Percentiles rank a stretch among this genome's conserved stretches.
These are phyloP conservation scores for Phyllotreta cruciferae DNA, from an alignment of 2,888 invertebrate genomes.

Conservation along the genomic window DNA sequence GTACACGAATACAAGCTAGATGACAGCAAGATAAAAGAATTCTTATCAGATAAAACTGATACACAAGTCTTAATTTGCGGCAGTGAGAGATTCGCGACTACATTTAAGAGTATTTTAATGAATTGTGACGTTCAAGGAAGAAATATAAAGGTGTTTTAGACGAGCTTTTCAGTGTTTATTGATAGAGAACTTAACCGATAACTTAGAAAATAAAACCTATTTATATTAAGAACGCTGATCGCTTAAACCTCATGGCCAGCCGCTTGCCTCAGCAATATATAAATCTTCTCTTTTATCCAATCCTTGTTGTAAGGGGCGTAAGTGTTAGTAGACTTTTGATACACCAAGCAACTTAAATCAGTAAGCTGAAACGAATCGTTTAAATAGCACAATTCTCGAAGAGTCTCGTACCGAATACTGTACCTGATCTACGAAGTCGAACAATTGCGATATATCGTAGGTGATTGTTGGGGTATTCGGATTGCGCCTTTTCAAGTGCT, in stretches of 20 bases:
- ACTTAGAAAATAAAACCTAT: background rate
- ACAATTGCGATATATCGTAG: conserved; percentile 97
- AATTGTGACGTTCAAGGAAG: conserved; percentile 50
- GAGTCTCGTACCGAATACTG: conserved; percentile 26
- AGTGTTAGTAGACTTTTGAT: conserved; percentile 92
- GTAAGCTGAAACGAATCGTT: conserved; percentile 66
- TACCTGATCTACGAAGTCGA: conserved; percentile 96
- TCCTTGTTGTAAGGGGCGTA: conserved; percentile 99
- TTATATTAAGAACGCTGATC: background rate
- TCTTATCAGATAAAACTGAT: conserved; percentile 53
- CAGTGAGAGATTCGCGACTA: conserved; percentile 64
- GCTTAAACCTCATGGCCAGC: conserved; percentile 64
- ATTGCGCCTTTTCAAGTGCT: conserved; percentile 93
- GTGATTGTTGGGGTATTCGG: conserved; percentile 97
- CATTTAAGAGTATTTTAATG: conserved; percentile 57
- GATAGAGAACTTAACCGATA: conserved; percentile 10
- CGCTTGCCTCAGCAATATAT: conserved; percentile 91
- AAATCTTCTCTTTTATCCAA: conserved; percentile 99
- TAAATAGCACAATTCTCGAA: background rate
- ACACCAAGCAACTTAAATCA: conserved; percentile 95
- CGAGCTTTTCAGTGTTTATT: background rate
- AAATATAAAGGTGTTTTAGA: conserved; percentile 60
- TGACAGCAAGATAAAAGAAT: conserved; percentile 48
- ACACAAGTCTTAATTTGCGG: conserved; percentile 70
- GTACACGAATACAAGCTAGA: conserved; percentile 58